Conservation (phyloP, 2,113 vertebrate species). For the Zosterops pallidus region DNA sequence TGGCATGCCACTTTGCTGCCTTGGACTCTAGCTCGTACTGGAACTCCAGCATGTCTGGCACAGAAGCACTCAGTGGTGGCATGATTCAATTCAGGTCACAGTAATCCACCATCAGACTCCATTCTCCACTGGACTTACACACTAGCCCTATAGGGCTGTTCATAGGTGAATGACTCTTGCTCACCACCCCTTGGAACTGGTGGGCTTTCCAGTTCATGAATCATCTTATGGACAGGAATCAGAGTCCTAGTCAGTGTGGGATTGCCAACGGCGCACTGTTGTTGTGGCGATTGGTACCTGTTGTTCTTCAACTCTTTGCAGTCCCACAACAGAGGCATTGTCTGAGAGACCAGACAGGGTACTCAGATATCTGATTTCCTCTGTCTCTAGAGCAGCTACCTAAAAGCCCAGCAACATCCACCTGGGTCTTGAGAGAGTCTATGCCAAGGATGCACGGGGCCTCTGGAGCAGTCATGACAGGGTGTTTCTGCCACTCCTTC, state of each 20-base stretch:
- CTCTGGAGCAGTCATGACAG: neutral
- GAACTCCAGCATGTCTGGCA: neutral
- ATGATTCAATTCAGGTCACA: neutral
- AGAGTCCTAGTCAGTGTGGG: fast-evolving
- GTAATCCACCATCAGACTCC: neutral
- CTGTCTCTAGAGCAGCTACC: neutral
- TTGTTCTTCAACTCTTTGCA: neutral
- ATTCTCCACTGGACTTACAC: neutral
- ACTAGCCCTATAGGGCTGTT: no score
- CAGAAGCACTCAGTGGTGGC: neutral
- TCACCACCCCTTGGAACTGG: neutral
- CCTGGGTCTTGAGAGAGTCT: neutral
- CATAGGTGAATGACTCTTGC: neutral
- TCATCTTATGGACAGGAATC: neutral
- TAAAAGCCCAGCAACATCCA: neutral
- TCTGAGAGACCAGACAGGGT: neutral
- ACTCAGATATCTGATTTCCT: neutral
- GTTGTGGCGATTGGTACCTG: neutral
- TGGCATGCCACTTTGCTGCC: neutral
- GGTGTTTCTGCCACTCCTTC: neutral
- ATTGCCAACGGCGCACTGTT: neutral
- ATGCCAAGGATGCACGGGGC: neutral
- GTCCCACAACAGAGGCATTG: neutral
- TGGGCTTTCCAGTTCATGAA: neutral
- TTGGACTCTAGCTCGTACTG: neutral